Percentiles rank a stretch among this genome's conserved stretches.
These are phyloP conservation scores for Passerina amoena DNA, from an alignment of 2,113 vertebrate species.

Conservation along the genomic window DNA sequence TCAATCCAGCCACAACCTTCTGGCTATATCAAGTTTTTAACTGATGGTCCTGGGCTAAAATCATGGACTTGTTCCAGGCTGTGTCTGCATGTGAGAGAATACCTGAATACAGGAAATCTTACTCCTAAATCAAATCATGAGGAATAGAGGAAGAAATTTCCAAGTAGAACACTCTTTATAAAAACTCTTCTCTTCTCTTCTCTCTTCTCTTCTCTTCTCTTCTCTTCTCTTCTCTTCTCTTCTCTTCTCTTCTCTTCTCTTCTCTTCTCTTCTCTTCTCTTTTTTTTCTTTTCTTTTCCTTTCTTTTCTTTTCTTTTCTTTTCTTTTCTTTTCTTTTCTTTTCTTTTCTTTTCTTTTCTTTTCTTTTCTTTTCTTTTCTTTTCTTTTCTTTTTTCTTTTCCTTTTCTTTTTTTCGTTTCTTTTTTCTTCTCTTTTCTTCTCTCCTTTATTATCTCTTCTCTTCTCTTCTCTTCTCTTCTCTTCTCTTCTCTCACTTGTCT, in stretches of 20 bases:
- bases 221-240: not conserved
- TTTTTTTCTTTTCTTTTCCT: too few species aligned
- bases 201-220: not conserved
- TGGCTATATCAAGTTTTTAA: not conserved
- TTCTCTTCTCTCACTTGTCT: rapidly evolving
- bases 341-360: not conserved
- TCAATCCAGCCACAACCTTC: not conserved
- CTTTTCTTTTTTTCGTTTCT: too few species aligned
- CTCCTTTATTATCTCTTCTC: rapidly evolving
- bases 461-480: rapidly evolving
- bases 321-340: rapidly evolving
- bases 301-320: too few species aligned
- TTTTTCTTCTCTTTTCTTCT: too few species aligned
- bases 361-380: not conserved
- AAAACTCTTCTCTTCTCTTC: not conserved
- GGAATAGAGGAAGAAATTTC: not conserved
- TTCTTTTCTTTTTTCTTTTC: not conserved
- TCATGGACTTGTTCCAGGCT: not conserved
- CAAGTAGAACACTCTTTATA: not conserved
- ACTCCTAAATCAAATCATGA: not conserved
- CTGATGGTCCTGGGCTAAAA: not conserved
- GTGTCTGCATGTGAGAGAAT: not conserved
- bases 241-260: not conserved
- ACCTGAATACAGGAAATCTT: not conserved
- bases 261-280: rapidly evolving